A percentile compares a stretch with the other conserved stretches of the same genome.
Conservation (phyloP, 2,888 invertebrate genomes). For the Cephus rjabovi region DNA sequence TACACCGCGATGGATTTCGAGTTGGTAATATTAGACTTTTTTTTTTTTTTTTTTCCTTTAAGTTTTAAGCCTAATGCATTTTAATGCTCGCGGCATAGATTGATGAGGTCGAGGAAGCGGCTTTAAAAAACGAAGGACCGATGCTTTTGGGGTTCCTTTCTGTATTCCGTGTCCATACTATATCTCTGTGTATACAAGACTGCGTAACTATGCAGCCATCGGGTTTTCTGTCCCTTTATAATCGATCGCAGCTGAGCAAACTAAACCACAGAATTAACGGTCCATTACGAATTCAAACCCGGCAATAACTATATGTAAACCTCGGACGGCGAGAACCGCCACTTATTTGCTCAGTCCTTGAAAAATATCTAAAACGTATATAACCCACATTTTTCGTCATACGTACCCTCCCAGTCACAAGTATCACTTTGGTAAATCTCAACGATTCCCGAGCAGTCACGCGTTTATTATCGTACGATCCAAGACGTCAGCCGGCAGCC, state of each 20-base stretch:
- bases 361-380: not conserved
- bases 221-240: not conserved
- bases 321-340: not conserved
- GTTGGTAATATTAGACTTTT: constrained; percentile 24
- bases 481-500: not conserved
- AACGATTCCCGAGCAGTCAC: not conserved
- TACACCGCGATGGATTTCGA: constrained; percentile 18
- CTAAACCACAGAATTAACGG: constrained; percentile 56
- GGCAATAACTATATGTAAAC: constrained; percentile 12
- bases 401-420: not conserved
- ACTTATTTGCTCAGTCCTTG: not conserved
- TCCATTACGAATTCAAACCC: constrained; percentile 57
- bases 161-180: not conserved
- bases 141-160: not conserved
- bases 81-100: constrained; percentile 45
- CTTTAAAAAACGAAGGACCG: constrained; percentile 34
- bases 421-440: not conserved
- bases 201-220: not conserved
- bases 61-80: constrained; percentile 47
- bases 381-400: not conserved
- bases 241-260: constrained; percentile 56
- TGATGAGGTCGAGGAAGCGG: constrained; percentile 45
- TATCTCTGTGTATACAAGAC: not conserved
- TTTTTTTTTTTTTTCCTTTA: constrained; percentile 14
- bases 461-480: not conserved